These are phyloP conservation scores for Eurytemora carolleeae DNA, from an alignment of 1,140 invertebrate species.

Conservation along the genomic window DNA sequence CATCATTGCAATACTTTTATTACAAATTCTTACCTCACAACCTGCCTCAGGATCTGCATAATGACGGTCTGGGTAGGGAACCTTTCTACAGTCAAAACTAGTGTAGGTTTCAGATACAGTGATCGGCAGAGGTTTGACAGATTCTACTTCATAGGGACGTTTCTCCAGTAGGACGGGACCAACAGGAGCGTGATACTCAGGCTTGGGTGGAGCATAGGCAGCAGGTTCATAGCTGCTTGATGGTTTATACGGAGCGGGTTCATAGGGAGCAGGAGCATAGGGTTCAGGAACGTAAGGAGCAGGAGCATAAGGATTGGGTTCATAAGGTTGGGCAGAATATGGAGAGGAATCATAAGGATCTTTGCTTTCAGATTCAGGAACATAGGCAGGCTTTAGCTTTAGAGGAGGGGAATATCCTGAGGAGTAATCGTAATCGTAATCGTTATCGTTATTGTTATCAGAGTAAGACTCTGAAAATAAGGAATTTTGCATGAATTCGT, in stretches of 20 bases:
- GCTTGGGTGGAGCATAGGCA: background rate
- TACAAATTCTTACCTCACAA: conserved; percentile 5
- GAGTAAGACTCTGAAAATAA: too few relatives aligned
- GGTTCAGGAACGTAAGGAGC: too few relatives aligned
- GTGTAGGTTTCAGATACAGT: conserved; percentile 6
- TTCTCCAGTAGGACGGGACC: conserved; percentile 12
- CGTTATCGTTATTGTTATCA: background rate
- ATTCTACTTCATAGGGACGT: conserved; percentile 10
- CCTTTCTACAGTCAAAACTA: conserved; percentile 10
- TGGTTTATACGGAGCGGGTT: conserved; percentile 4
- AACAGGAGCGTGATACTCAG: conserved; percentile 1
- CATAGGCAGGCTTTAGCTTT: background rate
- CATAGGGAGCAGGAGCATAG: conserved; percentile 2
- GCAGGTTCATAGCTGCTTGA: background rate
- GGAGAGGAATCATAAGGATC: too few relatives aligned
- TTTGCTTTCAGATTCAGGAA: too few relatives aligned
- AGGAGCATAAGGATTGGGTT: conserved; percentile 2
- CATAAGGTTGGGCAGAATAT: conserved; percentile 2
- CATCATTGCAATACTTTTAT: too few relatives aligned
- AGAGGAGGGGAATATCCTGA: background rate
- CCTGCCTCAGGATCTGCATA: conserved; percentile 13
- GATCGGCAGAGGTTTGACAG: conserved; percentile 9
- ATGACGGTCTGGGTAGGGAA: conserved; percentile 11
- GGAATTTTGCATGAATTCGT: too few relatives aligned
- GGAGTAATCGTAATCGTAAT: background rate